Base-by-base conservation (phyloP, 2,797 vertebrate species). In the Apogon talboti region DNA sequence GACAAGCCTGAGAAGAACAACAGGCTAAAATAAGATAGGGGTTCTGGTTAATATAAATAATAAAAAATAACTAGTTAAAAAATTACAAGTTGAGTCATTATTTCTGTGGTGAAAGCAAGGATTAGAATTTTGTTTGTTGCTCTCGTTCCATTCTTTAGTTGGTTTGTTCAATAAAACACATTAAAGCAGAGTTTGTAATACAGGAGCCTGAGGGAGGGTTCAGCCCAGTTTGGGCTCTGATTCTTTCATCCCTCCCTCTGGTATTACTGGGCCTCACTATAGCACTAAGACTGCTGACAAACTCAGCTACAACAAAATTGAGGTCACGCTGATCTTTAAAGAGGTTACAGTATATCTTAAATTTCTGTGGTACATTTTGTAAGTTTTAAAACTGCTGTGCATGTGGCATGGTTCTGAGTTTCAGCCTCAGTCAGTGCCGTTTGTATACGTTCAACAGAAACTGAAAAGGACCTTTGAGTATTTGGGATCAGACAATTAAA, bases 281-380 rank as follows among this genome's bases (percentile, higher is more conserved):
- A 44, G 11, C 30, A 14, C 13, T 35, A 43, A 45, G 40, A 46
- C 28, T 55, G 64, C 44, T 55, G 64, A 44, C 19, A 56, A 28
- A 67, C 42, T 69, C 59, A 18, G 7, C 53, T 45, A 57, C 21
- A 42, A 37, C 45, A 56, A 50, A 66, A 54, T 10, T 30, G 7
- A 72, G 48, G 16, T 48, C 52, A 75, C 10, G 11, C n/a, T 45
- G 33, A 60, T 56, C 14, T 49, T 42, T 37, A 64, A 49, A 56
- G 7, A 5, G 28, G 8, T 30, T 8, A 35, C 33, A 35, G 33
- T 11, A 21, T 24, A 44, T 43, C 13, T 58, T 4, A 11, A 49
- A 10, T 47, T 19, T 51, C 12, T 55, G 15, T 61, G 11, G 18
- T 16, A 21, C 10, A 37, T 9, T 15, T 42, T 38, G 11, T 50